phyloP scores from a whole-genome alignment of 2,888 invertebrate genomes.

The Chirona hameri region DNA sequence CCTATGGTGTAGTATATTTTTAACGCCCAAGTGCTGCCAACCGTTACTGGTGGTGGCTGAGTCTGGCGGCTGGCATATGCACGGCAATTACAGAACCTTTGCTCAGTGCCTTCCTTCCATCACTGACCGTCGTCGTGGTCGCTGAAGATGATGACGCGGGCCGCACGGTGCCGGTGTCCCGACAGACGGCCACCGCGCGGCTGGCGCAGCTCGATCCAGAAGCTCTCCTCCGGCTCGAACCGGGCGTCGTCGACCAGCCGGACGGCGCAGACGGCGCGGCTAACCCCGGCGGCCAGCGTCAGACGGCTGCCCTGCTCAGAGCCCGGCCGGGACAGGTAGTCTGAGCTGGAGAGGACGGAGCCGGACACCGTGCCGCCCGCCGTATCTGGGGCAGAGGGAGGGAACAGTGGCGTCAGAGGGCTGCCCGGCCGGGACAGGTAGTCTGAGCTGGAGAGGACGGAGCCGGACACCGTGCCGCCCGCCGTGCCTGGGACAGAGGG shows the following conservation, averaged over 20 bases:
- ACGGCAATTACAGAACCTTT: too few species aligned
- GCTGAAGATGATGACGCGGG: conserved; percentile 43
- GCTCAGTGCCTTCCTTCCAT: too few species aligned
- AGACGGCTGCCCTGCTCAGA: conserved; percentile 43
- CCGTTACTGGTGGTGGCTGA: too few species aligned
- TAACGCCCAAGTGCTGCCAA: too few species aligned
- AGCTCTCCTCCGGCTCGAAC: conserved; percentile 46
- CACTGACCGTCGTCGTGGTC: conserved; percentile 46
- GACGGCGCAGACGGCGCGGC: conserved; percentile 44
- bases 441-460: conserved; percentile 46
- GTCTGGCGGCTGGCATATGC: too few species aligned
- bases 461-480: conserved; percentile 44
- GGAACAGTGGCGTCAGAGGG: too few species aligned
- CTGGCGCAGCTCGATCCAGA: conserved; percentile 43
- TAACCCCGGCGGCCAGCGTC: conserved; percentile 41
- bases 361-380: conserved; percentile 45
- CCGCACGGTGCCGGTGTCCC: conserved; percentile 40
- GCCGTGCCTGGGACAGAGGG: conserved; percentile 42
- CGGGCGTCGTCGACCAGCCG: conserved; percentile 48
- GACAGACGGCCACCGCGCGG: conserved; percentile 46
- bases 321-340: conserved; percentile 45
- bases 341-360: conserved; percentile 46
- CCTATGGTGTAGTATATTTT: too few species aligned
- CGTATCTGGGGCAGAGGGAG: conserved; percentile 39
- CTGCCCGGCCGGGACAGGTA: conserved; percentile 39